Base-by-base conservation (phyloP, 2,888 invertebrate species). In the Nomada hirtipes region DNA sequence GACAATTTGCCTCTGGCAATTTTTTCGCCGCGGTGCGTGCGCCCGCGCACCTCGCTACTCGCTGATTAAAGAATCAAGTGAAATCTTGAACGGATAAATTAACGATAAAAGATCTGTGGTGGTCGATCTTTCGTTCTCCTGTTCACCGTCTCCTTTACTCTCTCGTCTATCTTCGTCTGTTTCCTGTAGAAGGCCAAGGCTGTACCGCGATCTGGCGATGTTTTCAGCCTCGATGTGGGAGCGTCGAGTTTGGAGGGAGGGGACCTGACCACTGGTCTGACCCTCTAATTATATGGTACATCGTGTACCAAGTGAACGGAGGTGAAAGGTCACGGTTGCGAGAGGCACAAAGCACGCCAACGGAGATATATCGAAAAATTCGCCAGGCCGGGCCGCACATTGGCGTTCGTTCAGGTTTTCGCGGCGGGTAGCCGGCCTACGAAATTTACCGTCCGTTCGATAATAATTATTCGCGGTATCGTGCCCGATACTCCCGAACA, bases 261-360 rank as follows among this genome's bases (percentile, higher is more conserved):
- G 88, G 77, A 78, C 83, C 82, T 86, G 83, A 79, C 83, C 87
- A 86, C 76, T 71, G 85, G 85, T 82, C 86, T 88, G 92, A 92
- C 91, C 92, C 91, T 91, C 91, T 93, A 93, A 93, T 93, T 93
- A 93, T 92, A 93, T 91, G 91, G 91, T 91, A 89, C 89, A 91
- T 88, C 89, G 87, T 88, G 88, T 89, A 81, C 83, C 86, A 83
- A 88, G 89, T 86, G 86, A 84, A 82, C 81, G 73, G 81, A 69
- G 88, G 93, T 91, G 91, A 83, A 68, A 88, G 93, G 92, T 93
- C 92, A 92, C 91, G 93, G 93, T 88, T 92, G 79, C 76, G 85
- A 85, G 84, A 87, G 83, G 86, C 83, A 84, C 81, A 86, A 87
- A 88, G 89, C 89, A 90, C 87, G 89, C 88, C 86, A 91, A 42